Evolutionary conservation across 2,888 invertebrate genomes (phyloP).

Genomic region (Dioctria rufipes): DNA sequence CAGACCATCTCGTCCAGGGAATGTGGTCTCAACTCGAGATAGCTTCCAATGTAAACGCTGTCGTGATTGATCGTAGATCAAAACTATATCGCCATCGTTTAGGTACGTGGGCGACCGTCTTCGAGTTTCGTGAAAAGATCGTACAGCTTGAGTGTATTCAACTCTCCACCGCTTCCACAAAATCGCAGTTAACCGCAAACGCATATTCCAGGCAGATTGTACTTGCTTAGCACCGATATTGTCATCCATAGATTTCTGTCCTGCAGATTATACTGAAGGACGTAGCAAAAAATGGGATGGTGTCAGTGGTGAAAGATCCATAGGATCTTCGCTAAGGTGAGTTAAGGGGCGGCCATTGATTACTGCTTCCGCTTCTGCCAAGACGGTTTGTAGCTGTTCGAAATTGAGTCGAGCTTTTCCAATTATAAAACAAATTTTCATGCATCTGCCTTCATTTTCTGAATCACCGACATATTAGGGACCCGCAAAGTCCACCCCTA

Average conservation of each 20-base stretch:
- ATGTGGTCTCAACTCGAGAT: neutral
- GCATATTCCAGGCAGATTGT: neutral
- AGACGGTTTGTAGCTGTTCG: conserved; percentile 1
- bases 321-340: neutral
- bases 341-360: neutral
- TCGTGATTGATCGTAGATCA: neutral
- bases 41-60: neutral
- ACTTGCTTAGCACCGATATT: neutral
- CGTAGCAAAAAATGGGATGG: conserved; percentile 4
- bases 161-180: conserved; percentile 18
- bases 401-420: neutral
- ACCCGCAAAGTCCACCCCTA: conserved; percentile 1
- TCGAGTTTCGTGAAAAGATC: neutral
- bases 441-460: neutral
- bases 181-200: neutral
- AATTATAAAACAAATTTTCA: neutral
- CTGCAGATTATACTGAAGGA: neutral
- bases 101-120: neutral
- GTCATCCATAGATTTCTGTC: neutral
- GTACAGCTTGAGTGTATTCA: neutral
- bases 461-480: neutral
- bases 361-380: neutral
- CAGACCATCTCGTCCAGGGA: conserved; percentile 9
- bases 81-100: neutral
- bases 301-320: neutral